Evolutionary conservation across 2,888 invertebrate species (phyloP).

Genomic region (Molorchus minor): DNA sequence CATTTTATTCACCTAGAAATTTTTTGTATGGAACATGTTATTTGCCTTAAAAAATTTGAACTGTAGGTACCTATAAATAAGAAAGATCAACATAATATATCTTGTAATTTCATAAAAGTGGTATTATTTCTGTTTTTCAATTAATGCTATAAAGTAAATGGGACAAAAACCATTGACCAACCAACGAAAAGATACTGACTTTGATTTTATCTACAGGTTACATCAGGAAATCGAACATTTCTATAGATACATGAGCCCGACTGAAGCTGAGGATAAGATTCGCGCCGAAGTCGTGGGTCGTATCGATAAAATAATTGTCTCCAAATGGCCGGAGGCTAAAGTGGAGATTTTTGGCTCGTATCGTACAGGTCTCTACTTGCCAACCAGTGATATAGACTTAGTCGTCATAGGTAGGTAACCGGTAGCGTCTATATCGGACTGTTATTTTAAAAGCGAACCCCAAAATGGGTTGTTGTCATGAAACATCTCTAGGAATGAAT

Average conservation of each 20-base stretch:
- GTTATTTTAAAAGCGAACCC: too few relatives aligned
- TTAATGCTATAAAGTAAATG: too few relatives aligned
- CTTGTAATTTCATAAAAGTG: too few relatives aligned
- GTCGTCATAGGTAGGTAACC: slow-evolving; percentile 68
- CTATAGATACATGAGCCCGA: slow-evolving; percentile 93
- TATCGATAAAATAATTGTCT: slow-evolving; percentile 86
- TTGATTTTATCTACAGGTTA: slow-evolving; percentile 68
- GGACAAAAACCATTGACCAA: too few relatives aligned
- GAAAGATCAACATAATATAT: too few relatives aligned
- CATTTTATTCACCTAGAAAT: too few relatives aligned
- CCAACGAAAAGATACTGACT: neutral
- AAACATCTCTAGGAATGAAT: too few relatives aligned
- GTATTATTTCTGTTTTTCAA: too few relatives aligned
- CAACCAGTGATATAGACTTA: slow-evolving; percentile 84
- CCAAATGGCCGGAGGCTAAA: slow-evolving; percentile 92
- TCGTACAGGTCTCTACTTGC: slow-evolving; percentile 95
- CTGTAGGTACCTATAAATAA: too few relatives aligned
- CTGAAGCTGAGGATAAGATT: slow-evolving; percentile 89
- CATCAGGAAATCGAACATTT: slow-evolving; percentile 99
- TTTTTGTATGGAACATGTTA: too few relatives aligned
- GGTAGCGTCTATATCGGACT: neutral
- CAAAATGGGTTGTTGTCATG: too few relatives aligned
- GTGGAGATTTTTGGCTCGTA: slow-evolving; percentile 99
- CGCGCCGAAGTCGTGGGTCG: slow-evolving; percentile 88
- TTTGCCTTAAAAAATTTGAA: too few relatives aligned